phyloP scores from a whole-genome alignment of 2,113 vertebrate genomes.

The Phalacrocorax carbo region DNA sequence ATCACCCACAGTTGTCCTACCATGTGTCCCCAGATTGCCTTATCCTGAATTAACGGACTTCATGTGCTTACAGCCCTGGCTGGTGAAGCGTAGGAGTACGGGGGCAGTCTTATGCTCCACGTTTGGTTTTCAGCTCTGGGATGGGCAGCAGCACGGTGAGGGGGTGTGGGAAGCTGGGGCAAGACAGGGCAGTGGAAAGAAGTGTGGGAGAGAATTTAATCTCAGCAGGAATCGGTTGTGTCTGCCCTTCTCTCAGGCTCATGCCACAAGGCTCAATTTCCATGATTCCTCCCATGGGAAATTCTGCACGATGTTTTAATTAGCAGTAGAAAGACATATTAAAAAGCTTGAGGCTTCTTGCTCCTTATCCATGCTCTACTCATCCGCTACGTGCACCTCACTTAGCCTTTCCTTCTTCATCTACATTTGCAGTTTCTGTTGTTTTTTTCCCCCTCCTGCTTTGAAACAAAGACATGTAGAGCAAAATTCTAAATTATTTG shows the following conservation, averaged over 20 bases:
- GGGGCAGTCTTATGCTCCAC: not conserved
- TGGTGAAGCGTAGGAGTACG: fast-evolving
- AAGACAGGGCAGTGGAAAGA: not conserved
- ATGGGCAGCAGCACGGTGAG: not conserved
- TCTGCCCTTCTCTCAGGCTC: not conserved
- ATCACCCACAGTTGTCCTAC: not conserved
- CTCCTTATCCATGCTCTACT: not conserved
- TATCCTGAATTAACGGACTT: not conserved
- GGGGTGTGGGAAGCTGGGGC: not conserved
- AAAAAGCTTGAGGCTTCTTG: not conserved
- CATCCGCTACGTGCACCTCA: not conserved
- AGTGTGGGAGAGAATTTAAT: not conserved
- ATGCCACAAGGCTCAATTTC: not conserved
- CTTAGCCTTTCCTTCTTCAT: not conserved
- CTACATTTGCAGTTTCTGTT: not conserved
- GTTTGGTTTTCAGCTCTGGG: not conserved
- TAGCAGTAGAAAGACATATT: not conserved
- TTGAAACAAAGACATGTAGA: not conserved
- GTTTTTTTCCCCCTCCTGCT: not conserved
- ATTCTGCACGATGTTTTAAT: not conserved
- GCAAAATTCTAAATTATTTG: not conserved
- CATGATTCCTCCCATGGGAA: not conserved
- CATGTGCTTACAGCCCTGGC: not conserved
- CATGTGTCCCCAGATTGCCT: not conserved
- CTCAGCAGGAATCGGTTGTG: not conserved